Conservation (phyloP, 1,140 invertebrate genomes). For the Phenacoccus solenopsis region DNA sequence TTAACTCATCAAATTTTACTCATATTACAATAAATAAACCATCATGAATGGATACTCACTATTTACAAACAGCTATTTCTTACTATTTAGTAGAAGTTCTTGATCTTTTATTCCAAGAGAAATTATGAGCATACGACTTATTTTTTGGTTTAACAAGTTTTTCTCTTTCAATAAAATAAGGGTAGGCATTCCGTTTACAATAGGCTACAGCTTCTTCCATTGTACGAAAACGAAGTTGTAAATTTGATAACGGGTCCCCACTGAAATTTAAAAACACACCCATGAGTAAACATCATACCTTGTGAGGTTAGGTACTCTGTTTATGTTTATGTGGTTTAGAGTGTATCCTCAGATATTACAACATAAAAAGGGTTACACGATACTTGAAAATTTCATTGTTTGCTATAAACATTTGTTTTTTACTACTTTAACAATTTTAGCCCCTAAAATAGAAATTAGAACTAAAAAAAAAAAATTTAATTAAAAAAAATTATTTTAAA, state of each 20-base stretch:
- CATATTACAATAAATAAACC: too few relatives aligned
- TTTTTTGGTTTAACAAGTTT: constrained; percentile 54
- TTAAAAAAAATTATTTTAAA: too few relatives aligned
- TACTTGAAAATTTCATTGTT: too few relatives aligned
- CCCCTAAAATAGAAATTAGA: too few relatives aligned
- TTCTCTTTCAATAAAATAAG: constrained; percentile 65
- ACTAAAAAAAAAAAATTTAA: too few relatives aligned
- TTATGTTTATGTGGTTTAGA: too few relatives aligned
- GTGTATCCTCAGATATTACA: too few relatives aligned
- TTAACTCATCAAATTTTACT: too few relatives aligned
- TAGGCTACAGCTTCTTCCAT: constrained; percentile 81
- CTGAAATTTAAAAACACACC: constrained; percentile 40
- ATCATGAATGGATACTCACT: too few relatives aligned
- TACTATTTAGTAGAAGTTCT: constrained; percentile 84
- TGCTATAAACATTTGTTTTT: too few relatives aligned
- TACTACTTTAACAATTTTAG: too few relatives aligned
- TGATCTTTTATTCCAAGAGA: constrained; percentile 91
- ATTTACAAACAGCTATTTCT: neutral
- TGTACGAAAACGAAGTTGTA: constrained; percentile 65
- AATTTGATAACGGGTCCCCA: constrained; percentile 89
- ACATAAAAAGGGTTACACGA: too few relatives aligned
- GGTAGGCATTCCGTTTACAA: constrained; percentile 92
- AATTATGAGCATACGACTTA: constrained; percentile 90
- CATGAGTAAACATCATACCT: constrained; percentile 18
- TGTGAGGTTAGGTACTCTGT: neutral